These are phyloP conservation scores for Fregata magnificens DNA, from an alignment of 2,113 vertebrate genomes.

Conservation along the genomic window DNA sequence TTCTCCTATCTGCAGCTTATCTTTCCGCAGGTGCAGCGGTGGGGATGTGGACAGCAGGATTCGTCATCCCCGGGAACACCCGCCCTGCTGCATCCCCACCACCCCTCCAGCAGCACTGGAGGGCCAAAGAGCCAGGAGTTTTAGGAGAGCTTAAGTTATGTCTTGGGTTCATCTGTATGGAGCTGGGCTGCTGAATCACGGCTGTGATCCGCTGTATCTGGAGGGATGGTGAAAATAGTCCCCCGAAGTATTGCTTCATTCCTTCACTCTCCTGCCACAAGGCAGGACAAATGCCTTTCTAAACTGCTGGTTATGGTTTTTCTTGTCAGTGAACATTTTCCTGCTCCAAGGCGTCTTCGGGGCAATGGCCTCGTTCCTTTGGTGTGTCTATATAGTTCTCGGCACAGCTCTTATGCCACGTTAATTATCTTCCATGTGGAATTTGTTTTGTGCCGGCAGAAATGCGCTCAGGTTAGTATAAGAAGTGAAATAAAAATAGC, in stretches of 20 bases:
- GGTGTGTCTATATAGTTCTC: background rate
- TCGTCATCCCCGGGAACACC: background rate
- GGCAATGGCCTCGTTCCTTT: background rate
- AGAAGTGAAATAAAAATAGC: slow-evolving; percentile 17
- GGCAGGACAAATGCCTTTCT: background rate
- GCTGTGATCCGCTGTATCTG: background rate
- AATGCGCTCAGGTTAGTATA: background rate
- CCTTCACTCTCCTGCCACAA: background rate
- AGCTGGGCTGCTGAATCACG: background rate
- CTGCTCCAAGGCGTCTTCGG: background rate
- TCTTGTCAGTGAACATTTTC: background rate
- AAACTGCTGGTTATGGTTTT: background rate
- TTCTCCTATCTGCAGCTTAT: slow-evolving; percentile 38
- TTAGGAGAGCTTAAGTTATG: background rate
- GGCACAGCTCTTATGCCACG: background rate
- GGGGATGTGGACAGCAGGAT: background rate
- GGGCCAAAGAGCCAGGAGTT: background rate
- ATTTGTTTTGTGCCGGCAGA: background rate
- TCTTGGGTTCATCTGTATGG: background rate
- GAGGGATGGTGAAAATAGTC: background rate
- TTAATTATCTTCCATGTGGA: background rate
- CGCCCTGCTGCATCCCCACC: background rate
- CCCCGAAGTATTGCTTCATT: background rate
- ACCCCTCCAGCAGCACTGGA: background rate
- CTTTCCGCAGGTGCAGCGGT: background rate